These are phyloP conservation scores for Epizoanthus illoricatus DNA, from an alignment of 92 coral and sea anemone species.

Conservation along the genomic window DNA sequence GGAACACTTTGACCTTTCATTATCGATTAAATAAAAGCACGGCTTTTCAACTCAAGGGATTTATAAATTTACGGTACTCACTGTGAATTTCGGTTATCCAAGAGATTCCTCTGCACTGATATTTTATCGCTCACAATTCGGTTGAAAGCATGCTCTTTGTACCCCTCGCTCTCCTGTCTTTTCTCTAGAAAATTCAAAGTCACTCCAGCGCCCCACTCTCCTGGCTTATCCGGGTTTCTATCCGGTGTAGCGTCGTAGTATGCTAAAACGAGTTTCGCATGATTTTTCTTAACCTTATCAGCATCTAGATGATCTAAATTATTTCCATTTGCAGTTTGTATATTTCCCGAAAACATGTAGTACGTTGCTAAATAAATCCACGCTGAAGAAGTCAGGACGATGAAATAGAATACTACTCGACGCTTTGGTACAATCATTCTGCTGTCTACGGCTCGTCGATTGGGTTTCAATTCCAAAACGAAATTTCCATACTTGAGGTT, in stretches of 20 bases:
- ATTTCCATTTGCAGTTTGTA: constrained; percentile 23
- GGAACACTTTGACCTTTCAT: not conserved
- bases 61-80: constrained; percentile 49
- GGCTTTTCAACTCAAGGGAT: too few relatives aligned
- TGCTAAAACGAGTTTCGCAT: constrained; percentile 20
- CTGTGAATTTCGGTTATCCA: constrained; percentile 86
- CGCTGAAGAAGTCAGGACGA: constrained; percentile 73
- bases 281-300: constrained; percentile 23
- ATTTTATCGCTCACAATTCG: constrained; percentile 92
- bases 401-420: constrained; percentile 77
- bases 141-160: constrained; percentile 86
- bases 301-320: not conserved
- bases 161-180: constrained; percentile 88
- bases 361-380: constrained; percentile 90
- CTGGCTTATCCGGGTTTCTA: constrained; percentile 91
- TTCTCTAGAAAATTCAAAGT: constrained; percentile 86
- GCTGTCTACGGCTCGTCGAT: not conserved
- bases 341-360: constrained; percentile 62
- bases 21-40: not conserved
- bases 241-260: constrained; percentile 87
- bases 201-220: constrained; percentile 90
- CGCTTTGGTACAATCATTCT: constrained; percentile 85
- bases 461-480: not conserved
- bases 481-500: not conserved
- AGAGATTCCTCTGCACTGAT: constrained; percentile 81